These are phyloP conservation scores for Philereme transversata DNA, from an alignment of 2,888 invertebrate genomes.

Conservation along the genomic window DNA sequence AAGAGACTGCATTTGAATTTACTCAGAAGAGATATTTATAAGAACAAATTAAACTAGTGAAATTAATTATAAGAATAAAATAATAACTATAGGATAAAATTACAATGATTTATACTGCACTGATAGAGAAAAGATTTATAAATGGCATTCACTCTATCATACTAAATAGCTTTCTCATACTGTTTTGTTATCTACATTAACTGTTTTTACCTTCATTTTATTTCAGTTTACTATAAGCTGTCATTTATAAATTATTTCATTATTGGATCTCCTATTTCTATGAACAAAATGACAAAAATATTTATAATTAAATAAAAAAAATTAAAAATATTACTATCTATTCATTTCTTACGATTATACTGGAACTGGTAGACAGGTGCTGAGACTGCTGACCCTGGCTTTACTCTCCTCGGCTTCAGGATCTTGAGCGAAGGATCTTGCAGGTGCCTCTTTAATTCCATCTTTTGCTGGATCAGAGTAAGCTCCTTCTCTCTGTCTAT, in stretches of 20 bases:
- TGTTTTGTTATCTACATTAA: no score
- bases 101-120: no score
- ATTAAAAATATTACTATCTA: constrained; percentile 17
- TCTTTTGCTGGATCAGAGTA: constrained; percentile 89
- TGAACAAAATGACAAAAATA: constrained; percentile 18
- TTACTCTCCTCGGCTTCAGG: constrained; percentile 86
- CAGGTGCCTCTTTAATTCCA: constrained; percentile 88
- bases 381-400: constrained; percentile 85
- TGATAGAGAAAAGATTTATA: no score
- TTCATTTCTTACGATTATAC: constrained; percentile 91
- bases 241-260: neutral
- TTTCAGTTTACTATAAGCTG: no score
- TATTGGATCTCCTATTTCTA: neutral
- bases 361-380: constrained; percentile 92
- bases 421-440: constrained; percentile 82
- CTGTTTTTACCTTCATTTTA: no score
- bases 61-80: constrained; percentile 32
- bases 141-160: no score
- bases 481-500: constrained; percentile 91
- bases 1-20: constrained; percentile 36
- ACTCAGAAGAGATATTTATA: constrained; percentile 25
- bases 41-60: constrained; percentile 33
- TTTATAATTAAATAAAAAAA: constrained; percentile 31
- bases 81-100: constrained; percentile 1
- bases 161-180: no score